phyloP scores from a whole-genome alignment of 1,140 invertebrate genomes.

The Procambarus clarkii region DNA sequence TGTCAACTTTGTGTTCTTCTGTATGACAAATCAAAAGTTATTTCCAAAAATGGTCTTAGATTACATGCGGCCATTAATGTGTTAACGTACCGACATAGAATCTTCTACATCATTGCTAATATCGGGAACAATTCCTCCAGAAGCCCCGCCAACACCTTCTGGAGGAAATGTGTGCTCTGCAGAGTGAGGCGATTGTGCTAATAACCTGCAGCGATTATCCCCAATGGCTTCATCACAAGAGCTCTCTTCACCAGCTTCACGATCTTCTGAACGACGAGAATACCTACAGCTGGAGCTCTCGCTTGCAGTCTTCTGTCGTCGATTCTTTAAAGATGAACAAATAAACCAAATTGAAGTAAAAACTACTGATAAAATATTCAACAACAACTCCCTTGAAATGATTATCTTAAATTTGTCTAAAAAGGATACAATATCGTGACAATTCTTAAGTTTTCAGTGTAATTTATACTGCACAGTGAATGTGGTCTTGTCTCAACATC shows the following conservation, averaged over 20 bases:
- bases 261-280: conserved; percentile 41
- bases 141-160: conserved; percentile 58
- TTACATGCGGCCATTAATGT: neutral
- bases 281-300: conserved; percentile 51
- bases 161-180: conserved; percentile 45
- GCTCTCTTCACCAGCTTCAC: conserved; percentile 43
- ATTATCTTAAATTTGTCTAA: too few relatives aligned
- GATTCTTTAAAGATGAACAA: conserved; percentile 26
- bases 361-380: too few relatives aligned
- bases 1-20: too few relatives aligned
- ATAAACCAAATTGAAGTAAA: neutral
- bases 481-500: too few relatives aligned
- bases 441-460: too few relatives aligned
- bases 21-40: too few relatives aligned
- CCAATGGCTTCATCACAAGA: conserved; percentile 40
- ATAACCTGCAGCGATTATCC: neutral
- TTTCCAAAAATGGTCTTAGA: too few relatives aligned
- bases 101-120: conserved; percentile 42
- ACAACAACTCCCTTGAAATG: too few relatives aligned
- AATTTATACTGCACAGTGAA: too few relatives aligned
- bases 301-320: conserved; percentile 51
- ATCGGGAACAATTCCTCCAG: conserved; percentile 40
- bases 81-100: conserved; percentile 50
- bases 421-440: too few relatives aligned
- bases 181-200: conserved; percentile 10